A percentile compares a stretch with the other conserved stretches of the same genome.
These are phyloP conservation scores for Carassius carassius DNA, from an alignment of 2,113 vertebrate genomes.

Conservation along the genomic window DNA sequence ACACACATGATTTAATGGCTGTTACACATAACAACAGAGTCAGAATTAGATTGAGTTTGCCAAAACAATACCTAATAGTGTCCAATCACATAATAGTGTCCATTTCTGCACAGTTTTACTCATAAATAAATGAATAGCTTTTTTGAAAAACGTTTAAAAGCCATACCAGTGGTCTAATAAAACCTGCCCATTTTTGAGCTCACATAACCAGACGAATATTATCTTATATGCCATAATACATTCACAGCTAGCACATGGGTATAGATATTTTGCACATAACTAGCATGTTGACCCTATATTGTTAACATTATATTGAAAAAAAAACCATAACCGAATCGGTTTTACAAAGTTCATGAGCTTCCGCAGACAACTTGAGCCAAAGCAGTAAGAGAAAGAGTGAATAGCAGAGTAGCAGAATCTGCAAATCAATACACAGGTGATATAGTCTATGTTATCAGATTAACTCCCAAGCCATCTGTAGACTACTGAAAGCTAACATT, in stretches of 20 bases:
- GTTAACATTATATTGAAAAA: not conserved
- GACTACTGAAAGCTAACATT: conserved; percentile 55
- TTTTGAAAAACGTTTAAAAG: not conserved
- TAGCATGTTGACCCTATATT: not conserved
- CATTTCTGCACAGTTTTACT: not conserved
- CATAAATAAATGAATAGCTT: not conserved
- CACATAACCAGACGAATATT: not conserved
- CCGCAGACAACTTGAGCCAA: not conserved
- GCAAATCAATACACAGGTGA: conserved; percentile 17
- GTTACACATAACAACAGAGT: not conserved
- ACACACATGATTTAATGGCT: not conserved
- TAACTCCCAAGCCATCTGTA: conserved; percentile 22
- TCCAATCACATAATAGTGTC: not conserved
- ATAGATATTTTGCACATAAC: not conserved
- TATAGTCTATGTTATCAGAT: conserved; percentile 59
- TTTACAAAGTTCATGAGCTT: not conserved
- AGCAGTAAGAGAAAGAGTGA: not conserved
- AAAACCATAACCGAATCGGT: not conserved
- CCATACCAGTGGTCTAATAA: not conserved
- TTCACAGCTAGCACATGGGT: not conserved
- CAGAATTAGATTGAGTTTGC: not conserved
- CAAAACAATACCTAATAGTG: not conserved
- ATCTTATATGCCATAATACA: not conserved
- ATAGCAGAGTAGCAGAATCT: not conserved
- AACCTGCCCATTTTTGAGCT: not conserved